Percentiles rank a stretch among this genome's conserved stretches.
Evolutionary conservation across 2,113 vertebrate genomes (phyloP).

Genomic region (Anarhynchus alexandrinus): DNA sequence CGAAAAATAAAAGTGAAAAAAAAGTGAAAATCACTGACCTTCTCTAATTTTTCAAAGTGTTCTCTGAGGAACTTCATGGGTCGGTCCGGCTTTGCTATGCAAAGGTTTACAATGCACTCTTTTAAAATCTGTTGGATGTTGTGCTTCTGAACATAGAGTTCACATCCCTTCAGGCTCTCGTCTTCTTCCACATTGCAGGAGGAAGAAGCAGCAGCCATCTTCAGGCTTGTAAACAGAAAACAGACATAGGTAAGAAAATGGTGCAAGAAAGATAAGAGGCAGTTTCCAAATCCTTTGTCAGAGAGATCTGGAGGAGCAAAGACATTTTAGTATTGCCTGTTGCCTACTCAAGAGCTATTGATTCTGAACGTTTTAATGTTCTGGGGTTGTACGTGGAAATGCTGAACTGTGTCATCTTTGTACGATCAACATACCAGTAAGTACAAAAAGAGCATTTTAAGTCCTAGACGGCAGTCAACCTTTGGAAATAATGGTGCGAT

Average conservation of each 20-base stretch:
- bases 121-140: slow-evolving; percentile 94
- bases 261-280: neutral
- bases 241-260: slow-evolving; percentile 49
- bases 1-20: rapidly evolving
- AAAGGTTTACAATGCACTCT: slow-evolving; percentile 95
- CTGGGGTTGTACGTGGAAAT: neutral
- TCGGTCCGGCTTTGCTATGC: slow-evolving; percentile 91
- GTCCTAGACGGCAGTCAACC: neutral
- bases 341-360: neutral
- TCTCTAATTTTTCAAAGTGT: slow-evolving; percentile 96
- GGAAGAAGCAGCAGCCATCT: slow-evolving; percentile 88
- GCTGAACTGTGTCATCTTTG: neutral
- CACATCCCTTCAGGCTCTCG: slow-evolving; percentile 91
- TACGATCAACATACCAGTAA: neutral
- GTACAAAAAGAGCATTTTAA: neutral
- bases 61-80: slow-evolving; percentile 96
- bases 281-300: neutral
- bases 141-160: slow-evolving; percentile 94
- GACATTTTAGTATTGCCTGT: neutral
- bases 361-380: neutral
- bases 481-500: neutral
- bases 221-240: slow-evolving; percentile 67
- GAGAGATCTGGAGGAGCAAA: neutral
- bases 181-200: slow-evolving; percentile 89
- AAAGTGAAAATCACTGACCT: slow-evolving; percentile 82